Evolutionary conservation across 2,113 vertebrate genomes (phyloP).

Genomic region (Mustelus asterias): DNA sequence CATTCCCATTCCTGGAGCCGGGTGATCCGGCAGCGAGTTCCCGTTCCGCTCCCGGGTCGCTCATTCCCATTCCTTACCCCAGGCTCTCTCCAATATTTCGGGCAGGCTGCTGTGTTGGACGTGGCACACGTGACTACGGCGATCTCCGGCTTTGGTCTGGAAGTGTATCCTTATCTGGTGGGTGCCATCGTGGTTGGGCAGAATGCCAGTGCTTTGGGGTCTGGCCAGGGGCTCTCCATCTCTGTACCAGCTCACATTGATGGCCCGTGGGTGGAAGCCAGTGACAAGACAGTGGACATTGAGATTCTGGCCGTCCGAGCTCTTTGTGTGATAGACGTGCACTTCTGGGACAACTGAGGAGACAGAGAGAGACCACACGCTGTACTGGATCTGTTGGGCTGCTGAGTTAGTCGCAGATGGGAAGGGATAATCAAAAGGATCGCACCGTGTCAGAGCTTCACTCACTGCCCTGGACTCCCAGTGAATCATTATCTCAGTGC

Average conservation of each 20-base stretch:
- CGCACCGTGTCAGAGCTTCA: background rate
- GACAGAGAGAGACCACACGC: background rate
- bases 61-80: background rate
- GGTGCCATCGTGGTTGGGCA: background rate
- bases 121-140: background rate
- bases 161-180: background rate
- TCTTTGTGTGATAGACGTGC: background rate
- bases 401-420: background rate
- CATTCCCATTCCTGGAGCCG: no score
- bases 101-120: background rate
- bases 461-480: background rate
- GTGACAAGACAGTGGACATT: background rate
- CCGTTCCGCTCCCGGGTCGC: background rate
- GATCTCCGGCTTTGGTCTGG: background rate
- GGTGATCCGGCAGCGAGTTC: background rate
- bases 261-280: background rate
- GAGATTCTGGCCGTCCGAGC: background rate
- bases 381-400: background rate
- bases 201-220: background rate
- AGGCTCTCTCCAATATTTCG: background rate
- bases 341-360: background rate
- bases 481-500: background rate
- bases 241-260: background rate
- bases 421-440: background rate
- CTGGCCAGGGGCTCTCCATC: background rate